Percentiles rank a stretch among this genome's conserved stretches.
These are phyloP conservation scores for Eristalinus aeneus DNA, from an alignment of 2,888 invertebrate genomes.

Conservation along the genomic window DNA sequence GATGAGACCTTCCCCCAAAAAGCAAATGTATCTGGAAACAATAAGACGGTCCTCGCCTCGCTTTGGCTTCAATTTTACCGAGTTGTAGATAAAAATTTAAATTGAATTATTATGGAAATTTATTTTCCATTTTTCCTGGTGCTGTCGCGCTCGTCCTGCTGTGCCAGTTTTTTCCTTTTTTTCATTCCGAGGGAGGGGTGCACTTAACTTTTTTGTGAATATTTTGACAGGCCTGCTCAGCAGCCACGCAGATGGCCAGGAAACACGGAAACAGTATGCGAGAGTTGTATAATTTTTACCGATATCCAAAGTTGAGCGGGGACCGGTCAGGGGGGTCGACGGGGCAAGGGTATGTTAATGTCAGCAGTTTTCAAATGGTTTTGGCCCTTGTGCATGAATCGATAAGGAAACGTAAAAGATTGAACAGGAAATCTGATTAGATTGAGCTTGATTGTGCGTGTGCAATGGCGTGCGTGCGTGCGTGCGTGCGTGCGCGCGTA, in stretches of 20 bases:
- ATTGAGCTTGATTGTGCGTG: not conserved
- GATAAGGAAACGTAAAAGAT: conserved; percentile 30
- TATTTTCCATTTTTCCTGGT: not conserved
- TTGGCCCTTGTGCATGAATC: not conserved
- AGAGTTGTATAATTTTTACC: conserved; percentile 9
- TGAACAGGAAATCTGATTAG: conserved; percentile 40
- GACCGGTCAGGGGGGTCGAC: not conserved
- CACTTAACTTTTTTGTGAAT: conserved; percentile 36
- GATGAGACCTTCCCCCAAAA: not conserved
- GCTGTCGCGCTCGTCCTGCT: not conserved
- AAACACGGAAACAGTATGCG: conserved; percentile 19
- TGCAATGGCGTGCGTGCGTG: not conserved
- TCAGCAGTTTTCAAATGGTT: not conserved
- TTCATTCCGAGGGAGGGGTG: not conserved
- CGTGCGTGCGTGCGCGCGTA: not conserved
- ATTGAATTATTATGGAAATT: conserved; percentile 69
- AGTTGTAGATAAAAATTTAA: conserved; percentile 61
- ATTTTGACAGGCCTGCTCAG: conserved; percentile 18
- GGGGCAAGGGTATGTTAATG: not conserved
- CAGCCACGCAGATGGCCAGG: conserved; percentile 1
- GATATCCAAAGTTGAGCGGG: not conserved
- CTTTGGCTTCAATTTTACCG: conserved; percentile 27
- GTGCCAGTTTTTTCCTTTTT: conserved; percentile 8
- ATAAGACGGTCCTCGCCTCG: not conserved
- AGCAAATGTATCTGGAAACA: conserved; percentile 19